Conservation (phyloP, 2,797 vertebrate genomes). For the Bryconaethiops microstoma region DNA sequence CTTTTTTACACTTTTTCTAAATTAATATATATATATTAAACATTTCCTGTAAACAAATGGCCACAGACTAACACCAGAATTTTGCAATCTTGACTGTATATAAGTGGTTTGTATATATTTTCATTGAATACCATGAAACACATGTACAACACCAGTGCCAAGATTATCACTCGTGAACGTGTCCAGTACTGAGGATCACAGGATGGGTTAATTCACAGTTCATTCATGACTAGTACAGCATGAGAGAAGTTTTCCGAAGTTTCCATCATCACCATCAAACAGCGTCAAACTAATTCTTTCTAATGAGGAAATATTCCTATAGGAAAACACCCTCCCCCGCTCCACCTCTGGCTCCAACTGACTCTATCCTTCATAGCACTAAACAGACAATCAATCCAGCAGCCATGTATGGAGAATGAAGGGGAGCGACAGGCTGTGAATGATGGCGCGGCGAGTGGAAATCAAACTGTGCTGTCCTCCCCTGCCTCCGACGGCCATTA, state of each 20-base stretch:
- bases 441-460: conserved; percentile 89
- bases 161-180: too few relatives aligned
- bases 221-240: too few relatives aligned
- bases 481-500: conserved; percentile 92
- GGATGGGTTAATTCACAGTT: too few relatives aligned
- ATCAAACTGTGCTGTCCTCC: conserved; percentile 88
- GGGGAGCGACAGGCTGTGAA: conserved; percentile 96
- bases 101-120: too few relatives aligned
- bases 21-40: too few relatives aligned
- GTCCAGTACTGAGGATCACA: not conserved
- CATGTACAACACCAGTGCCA: too few relatives aligned
- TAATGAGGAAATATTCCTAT: conserved; percentile 15
- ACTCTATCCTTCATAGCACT: conserved; percentile 96
- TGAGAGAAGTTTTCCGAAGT: not conserved
- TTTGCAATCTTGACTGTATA: too few relatives aligned
- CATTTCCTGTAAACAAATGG: too few relatives aligned
- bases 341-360: conserved; percentile 66
- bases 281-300: not conserved
- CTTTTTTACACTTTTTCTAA: too few relatives aligned
- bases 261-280: not conserved
- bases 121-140: too few relatives aligned
- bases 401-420: conserved; percentile 92
- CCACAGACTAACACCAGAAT: too few relatives aligned
- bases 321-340: conserved; percentile 53
- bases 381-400: conserved; percentile 98